These are phyloP conservation scores for Lepidurus couesii DNA, from an alignment of 1,140 invertebrate species.

Conservation along the genomic window DNA sequence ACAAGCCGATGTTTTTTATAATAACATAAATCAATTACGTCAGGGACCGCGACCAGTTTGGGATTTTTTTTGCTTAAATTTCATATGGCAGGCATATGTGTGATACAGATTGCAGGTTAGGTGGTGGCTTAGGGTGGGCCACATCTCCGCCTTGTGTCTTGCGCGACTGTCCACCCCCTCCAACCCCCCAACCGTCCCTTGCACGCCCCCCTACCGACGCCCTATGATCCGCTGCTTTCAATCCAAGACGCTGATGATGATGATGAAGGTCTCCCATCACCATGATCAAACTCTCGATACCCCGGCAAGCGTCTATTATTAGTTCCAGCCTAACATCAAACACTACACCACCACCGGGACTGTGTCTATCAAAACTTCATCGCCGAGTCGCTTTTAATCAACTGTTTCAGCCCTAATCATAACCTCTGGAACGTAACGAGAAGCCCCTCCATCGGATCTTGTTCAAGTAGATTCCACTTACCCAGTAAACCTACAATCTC, in stretches of 20 bases:
- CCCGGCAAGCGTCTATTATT: neutral
- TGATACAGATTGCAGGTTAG: slow-evolving; percentile 9
- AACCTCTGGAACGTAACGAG: neutral
- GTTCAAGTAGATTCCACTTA: neutral
- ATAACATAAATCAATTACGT: no score
- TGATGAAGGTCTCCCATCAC: neutral
- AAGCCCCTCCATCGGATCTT: neutral
- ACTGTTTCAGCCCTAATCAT: slow-evolving; percentile 7
- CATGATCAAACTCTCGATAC: slow-evolving; percentile 10
- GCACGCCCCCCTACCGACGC: slow-evolving; percentile 3
- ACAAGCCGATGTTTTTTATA: no score
- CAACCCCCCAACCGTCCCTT: slow-evolving; percentile 8
- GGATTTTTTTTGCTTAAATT: neutral
- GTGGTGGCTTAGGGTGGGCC: neutral
- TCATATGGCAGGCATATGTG: neutral
- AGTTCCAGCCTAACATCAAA: neutral
- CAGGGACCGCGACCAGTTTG: no score
- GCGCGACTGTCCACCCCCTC: slow-evolving; percentile 20
- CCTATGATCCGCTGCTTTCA: slow-evolving; percentile 10
- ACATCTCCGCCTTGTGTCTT: neutral
- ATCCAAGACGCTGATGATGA: slow-evolving; percentile 13
- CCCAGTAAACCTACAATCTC: neutral
- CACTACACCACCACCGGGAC: no score
- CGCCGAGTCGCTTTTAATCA: slow-evolving; percentile 11
- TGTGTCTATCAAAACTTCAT: neutral